These are phyloP conservation scores for Sycophila sp. DNA, from an alignment of 1,140 invertebrate species.

Conservation along the genomic window DNA sequence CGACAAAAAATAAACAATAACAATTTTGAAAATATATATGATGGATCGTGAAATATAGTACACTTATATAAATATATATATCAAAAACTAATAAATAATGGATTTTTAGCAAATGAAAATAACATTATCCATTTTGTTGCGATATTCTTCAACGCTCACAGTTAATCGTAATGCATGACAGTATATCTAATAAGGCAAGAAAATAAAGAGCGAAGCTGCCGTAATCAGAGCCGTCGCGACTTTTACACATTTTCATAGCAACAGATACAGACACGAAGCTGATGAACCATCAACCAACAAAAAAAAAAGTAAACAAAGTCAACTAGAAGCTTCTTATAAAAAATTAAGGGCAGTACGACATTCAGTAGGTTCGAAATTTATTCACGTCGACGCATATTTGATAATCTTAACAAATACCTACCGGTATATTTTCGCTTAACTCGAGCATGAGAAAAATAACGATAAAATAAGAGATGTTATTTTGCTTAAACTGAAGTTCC, in stretches of 20 bases:
- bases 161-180: too few relatives aligned
- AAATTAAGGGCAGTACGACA: slow-evolving; percentile 29
- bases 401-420: slow-evolving; percentile 24
- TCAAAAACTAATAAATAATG: too few relatives aligned
- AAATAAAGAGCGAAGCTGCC: not conserved
- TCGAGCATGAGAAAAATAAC: slow-evolving; percentile 22
- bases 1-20: too few relatives aligned
- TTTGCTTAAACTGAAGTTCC: slow-evolving; percentile 21
- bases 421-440: not conserved
- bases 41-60: too few relatives aligned
- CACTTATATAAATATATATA: too few relatives aligned
- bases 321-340: slow-evolving; percentile 21
- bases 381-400: slow-evolving; percentile 27
- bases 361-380: slow-evolving; percentile 25
- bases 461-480: slow-evolving; percentile 27
- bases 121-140: not conserved
- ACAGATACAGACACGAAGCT: not conserved
- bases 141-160: not conserved
- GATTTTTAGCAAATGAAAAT: too few relatives aligned
- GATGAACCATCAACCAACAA: not conserved
- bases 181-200: too few relatives aligned
- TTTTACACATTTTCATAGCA: not conserved
- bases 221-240: not conserved
- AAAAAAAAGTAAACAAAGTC: slow-evolving; percentile 12
- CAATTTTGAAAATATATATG: too few relatives aligned